phyloP scores from a whole-genome alignment of 2,797 vertebrate genomes.

The Pseudocheirus occidentalis region DNA sequence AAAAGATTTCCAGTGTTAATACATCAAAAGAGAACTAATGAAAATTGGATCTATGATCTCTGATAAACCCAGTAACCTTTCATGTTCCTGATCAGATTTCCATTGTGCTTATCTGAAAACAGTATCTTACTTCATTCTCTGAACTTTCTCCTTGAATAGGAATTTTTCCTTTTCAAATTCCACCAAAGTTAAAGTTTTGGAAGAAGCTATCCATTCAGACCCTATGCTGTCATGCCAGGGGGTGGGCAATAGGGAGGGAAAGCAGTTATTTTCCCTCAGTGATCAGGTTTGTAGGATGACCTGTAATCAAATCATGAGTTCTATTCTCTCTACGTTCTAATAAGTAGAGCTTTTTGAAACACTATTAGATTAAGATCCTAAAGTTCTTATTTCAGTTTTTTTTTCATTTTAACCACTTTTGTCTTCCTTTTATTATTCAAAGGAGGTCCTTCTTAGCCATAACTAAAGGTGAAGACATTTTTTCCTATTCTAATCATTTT shows the following conservation, averaged over 20 bases:
- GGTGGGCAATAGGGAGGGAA: not conserved
- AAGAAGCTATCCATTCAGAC: constrained; percentile 14
- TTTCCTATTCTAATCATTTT: not conserved
- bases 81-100: not conserved
- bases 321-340: not conserved
- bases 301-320: constrained; percentile 4
- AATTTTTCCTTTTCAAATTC: constrained; percentile 37
- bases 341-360: not conserved
- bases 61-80: constrained; percentile 45
- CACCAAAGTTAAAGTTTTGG: not conserved
- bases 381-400: not conserved
- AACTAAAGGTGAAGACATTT: not conserved
- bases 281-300: constrained; percentile 1
- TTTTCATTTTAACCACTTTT: constrained; percentile 5
- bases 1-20: constrained; percentile 33
- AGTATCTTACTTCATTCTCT: constrained; percentile 21
- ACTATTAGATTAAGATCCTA: constrained; percentile 8
- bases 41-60: not conserved
- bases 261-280: not conserved
- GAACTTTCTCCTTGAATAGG: constrained; percentile 35
- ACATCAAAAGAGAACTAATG: constrained; percentile 18
- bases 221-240: not conserved
- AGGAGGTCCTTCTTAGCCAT: not conserved
- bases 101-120: not conserved
- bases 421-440: not conserved